Conservation (phyloP, 2,888 invertebrate species). For the Phorcus lineatus region DNA sequence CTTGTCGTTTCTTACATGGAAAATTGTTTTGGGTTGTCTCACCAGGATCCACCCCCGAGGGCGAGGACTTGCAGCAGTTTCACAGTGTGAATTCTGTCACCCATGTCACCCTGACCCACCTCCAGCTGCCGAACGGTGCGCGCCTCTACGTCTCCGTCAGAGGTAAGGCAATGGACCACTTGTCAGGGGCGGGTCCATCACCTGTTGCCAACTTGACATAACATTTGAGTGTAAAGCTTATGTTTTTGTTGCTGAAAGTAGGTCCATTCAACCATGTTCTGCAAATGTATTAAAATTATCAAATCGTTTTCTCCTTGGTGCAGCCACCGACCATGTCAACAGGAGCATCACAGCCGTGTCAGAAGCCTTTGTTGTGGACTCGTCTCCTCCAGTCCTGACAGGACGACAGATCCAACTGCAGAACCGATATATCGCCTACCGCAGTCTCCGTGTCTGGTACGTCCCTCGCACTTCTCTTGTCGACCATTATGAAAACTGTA, state of each 20-base stretch:
- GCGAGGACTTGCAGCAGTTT: slow-evolving; percentile 46
- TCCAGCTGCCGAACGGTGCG: slow-evolving; percentile 50
- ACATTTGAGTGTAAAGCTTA: no score
- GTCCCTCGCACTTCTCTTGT: neutral
- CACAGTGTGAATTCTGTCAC: slow-evolving; percentile 50
- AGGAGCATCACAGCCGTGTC: slow-evolving; percentile 37
- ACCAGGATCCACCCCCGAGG: slow-evolving; percentile 46
- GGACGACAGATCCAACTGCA: neutral
- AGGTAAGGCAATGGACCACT: slow-evolving; percentile 40
- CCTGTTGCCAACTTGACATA: no score
- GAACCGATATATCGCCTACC: neutral
- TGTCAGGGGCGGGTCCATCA: no score
- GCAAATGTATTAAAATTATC: no score
- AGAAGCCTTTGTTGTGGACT: slow-evolving; percentile 44
- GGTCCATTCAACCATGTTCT: no score
- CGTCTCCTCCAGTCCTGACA: slow-evolving; percentile 11
- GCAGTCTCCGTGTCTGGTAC: neutral
- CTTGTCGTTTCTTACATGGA: no score
- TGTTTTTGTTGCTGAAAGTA: no score
- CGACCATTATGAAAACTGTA: no score
- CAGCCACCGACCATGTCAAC: slow-evolving; percentile 49
- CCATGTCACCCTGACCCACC: slow-evolving; percentile 46
- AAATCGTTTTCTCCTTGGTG: neutral
- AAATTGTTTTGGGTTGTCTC: neutral
- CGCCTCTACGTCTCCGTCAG: slow-evolving; percentile 50